Percentiles rank a stretch among this genome's conserved stretches.
Conservation (phyloP, 2,888 invertebrate genomes). For the Netelia inedita region DNA sequence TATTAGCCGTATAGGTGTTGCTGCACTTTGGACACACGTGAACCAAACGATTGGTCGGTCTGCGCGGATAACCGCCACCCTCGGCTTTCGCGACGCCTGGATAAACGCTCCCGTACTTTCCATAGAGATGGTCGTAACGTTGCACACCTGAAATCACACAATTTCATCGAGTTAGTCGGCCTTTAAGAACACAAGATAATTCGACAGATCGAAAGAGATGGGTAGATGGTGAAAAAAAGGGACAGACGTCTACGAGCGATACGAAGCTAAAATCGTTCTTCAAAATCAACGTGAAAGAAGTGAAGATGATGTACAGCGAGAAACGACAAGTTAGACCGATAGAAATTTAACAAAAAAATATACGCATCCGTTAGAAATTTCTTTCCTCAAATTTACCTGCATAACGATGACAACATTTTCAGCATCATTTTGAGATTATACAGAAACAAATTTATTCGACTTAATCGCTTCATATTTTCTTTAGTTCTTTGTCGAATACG, state of each 20-base stretch:
- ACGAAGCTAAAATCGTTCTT: slow-evolving; percentile 10
- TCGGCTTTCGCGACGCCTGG: slow-evolving; percentile 70
- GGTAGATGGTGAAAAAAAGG: neutral
- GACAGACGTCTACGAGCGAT: slow-evolving; percentile 10
- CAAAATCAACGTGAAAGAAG: neutral
- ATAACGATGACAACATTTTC: neutral
- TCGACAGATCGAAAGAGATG: slow-evolving; percentile 1
- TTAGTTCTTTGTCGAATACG: slow-evolving; percentile 1
- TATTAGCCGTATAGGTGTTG: slow-evolving; percentile 87
- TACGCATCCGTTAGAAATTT: neutral
- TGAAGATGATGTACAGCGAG: slow-evolving; percentile 8
- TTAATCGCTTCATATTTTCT: neutral
- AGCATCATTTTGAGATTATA: neutral
- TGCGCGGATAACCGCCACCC: slow-evolving; percentile 60
- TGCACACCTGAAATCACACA: slow-evolving; percentile 75
- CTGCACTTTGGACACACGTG: slow-evolving; percentile 86
- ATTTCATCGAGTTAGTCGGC: slow-evolving; percentile 46
- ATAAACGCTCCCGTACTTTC: slow-evolving; percentile 67
- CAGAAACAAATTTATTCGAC: neutral
- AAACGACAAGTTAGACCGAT: slow-evolving; percentile 9
- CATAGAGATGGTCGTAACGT: slow-evolving; percentile 70
- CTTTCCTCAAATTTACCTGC: neutral
- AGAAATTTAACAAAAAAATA: neutral
- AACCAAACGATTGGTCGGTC: slow-evolving; percentile 66
- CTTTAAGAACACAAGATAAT: neutral